These are phyloP conservation scores for Drosophila dives DNA, from an alignment of 2,888 invertebrate species.

Conservation along the genomic window DNA sequence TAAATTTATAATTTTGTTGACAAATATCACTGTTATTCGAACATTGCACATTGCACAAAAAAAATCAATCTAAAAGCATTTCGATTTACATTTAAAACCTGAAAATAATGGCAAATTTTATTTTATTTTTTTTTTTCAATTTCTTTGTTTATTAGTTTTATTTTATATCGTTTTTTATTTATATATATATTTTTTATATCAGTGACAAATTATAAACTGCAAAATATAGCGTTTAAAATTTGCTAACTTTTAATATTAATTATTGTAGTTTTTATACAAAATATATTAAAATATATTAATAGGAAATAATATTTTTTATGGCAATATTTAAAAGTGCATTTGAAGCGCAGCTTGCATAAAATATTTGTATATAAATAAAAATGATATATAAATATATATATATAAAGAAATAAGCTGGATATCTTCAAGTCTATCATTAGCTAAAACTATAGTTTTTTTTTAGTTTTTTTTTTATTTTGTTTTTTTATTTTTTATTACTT, in stretches of 20 bases:
- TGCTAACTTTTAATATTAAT: not conserved
- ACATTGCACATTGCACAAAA: not conserved
- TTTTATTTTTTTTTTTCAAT: too few species aligned
- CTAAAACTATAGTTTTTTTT: not conserved
- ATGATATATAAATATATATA: too few species aligned
- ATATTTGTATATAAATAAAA: not conserved
- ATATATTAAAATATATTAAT: not conserved
- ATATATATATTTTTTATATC: not conserved
- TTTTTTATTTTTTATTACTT: constrained; percentile 4
- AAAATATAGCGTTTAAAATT: not conserved
- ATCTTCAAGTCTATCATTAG: not conserved
- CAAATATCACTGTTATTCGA: not conserved
- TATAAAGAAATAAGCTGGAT: not conserved
- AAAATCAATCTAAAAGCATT: not conserved
- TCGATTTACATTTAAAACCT: not conserved
- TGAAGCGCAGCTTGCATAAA: not conserved
- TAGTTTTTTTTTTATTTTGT: not conserved
- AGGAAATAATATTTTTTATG: not conserved
- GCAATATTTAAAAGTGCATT: not conserved
- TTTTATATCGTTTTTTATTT: not conserved
- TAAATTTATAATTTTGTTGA: not conserved
- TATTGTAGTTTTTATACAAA: not conserved
- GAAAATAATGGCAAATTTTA: too few species aligned
- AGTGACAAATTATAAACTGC: not conserved
- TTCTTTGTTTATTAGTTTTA: not conserved